These are phyloP conservation scores for Chlamydotis undulata DNA, from an alignment of 2,113 vertebrate genomes.

Conservation along the genomic window DNA sequence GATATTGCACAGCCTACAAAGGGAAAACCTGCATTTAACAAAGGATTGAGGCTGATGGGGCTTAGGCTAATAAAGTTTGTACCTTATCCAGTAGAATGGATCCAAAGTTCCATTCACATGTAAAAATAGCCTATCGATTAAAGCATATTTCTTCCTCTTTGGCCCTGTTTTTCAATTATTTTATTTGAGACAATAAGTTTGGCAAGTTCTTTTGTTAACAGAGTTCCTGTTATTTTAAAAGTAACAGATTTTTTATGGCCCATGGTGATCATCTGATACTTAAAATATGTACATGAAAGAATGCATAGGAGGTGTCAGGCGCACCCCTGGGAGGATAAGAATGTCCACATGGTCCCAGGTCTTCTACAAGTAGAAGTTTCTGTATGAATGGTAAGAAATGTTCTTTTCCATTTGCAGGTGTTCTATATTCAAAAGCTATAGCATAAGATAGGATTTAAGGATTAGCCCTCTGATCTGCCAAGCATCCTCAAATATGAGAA, in stretches of 20 bases:
- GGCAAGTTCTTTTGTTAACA: slow-evolving; percentile 54
- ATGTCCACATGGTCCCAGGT: neutral
- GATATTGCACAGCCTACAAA: slow-evolving; percentile 45
- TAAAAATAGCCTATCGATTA: slow-evolving; percentile 77
- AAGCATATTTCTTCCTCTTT: slow-evolving; percentile 71
- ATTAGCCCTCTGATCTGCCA: neutral
- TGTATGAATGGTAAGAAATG: slow-evolving; percentile 15
- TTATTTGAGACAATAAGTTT: slow-evolving; percentile 60
- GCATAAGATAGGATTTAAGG: neutral
- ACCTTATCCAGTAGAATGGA: slow-evolving; percentile 48
- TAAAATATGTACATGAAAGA: slow-evolving; percentile 31
- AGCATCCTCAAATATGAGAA: neutral
- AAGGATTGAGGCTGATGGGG: slow-evolving; percentile 54
- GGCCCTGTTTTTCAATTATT: slow-evolving; percentile 48
- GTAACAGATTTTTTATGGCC: neutral
- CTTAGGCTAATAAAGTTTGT: slow-evolving; percentile 29
- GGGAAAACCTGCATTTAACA: slow-evolving; percentile 39
- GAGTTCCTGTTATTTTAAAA: slow-evolving; percentile 65
- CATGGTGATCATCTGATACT: slow-evolving; percentile 20
- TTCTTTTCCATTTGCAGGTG: neutral
- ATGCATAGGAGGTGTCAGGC: slow-evolving; percentile 37
- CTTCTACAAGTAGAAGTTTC: neutral
- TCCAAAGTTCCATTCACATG: slow-evolving; percentile 65
- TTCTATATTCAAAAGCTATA: neutral
- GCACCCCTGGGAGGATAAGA: neutral